Conservation (phyloP, 2,797 vertebrate species). For the Poeciliopsis turneri region DNA sequence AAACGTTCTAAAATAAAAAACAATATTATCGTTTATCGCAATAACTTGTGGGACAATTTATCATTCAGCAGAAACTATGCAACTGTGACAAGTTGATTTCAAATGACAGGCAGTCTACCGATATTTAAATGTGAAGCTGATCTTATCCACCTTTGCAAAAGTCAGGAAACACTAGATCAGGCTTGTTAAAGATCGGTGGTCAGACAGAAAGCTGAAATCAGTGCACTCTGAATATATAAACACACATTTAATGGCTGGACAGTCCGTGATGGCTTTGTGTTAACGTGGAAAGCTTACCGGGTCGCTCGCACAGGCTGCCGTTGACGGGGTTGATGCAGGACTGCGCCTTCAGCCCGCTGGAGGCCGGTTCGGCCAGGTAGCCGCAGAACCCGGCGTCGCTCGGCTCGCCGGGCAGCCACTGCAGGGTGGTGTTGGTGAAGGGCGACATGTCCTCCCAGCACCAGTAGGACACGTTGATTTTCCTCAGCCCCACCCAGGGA, state of each 20-base stretch:
- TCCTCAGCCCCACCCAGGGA: conserved; percentile 96
- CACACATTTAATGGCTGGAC: neutral
- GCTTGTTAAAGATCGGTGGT: neutral
- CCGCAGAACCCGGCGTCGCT: conserved; percentile 96
- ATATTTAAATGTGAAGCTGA: neutral
- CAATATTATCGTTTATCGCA: no score
- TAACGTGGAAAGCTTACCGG: conserved; percentile 75
- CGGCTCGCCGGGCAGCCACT: conserved; percentile 92
- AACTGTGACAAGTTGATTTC: neutral
- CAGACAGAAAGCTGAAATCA: neutral
- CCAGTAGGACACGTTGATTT: conserved; percentile 98
- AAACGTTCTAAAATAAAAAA: no score
- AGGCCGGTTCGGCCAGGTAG: conserved; percentile 90
- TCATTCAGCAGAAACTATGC: no score
- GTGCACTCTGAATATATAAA: neutral
- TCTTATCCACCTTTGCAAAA: no score
- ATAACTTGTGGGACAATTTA: no score
- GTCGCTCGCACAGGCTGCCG: conserved; percentile 92
- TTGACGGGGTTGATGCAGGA: conserved; percentile 94
- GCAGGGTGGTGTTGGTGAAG: conserved; percentile 92
- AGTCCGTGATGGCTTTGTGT: neutral
- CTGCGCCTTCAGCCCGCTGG: conserved; percentile 89
- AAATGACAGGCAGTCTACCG: no score
- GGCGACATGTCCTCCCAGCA: conserved; percentile 99
- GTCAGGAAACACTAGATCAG: neutral